A percentile compares a stretch with the other conserved stretches of the same genome.
phyloP scores from a whole-genome alignment of 2,888 invertebrate species.

The Drepanosiphum platanoidis region DNA sequence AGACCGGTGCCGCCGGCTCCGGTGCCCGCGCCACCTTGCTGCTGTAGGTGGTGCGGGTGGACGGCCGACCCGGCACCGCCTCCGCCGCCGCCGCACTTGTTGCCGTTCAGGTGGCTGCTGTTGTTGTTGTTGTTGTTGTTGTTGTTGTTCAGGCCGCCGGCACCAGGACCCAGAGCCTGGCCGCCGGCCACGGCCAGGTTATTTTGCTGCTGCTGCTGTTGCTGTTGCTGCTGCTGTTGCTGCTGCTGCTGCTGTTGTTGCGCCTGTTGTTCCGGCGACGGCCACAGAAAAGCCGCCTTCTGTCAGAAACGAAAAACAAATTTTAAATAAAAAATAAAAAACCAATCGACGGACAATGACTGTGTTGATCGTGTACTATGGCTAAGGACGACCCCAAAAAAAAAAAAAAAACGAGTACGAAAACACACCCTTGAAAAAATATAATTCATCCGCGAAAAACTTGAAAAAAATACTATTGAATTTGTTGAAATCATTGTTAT shows the following conservation, averaged over 20 bases:
- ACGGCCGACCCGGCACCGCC: constrained; percentile 69
- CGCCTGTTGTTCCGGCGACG: constrained; percentile 70
- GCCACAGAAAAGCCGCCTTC: constrained; percentile 71
- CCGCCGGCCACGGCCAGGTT: constrained; percentile 68
- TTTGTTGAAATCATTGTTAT: too few species aligned
- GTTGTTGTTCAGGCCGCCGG: constrained; percentile 64
- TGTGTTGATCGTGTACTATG: too few species aligned
- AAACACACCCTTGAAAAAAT: too few species aligned
- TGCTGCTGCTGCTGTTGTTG: constrained; percentile 65
- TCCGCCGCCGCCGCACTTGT: constrained; percentile 64
- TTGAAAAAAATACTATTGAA: too few species aligned
- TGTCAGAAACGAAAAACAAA: constrained; percentile 66
- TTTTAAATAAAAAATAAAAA: too few species aligned
- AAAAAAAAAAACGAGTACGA: too few species aligned
- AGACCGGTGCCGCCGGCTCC: constrained; percentile 68
- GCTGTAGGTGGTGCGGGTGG: constrained; percentile 60
- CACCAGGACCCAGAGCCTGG: constrained; percentile 65
- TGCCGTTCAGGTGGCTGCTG: constrained; percentile 69
- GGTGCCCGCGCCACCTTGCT: constrained; percentile 70
- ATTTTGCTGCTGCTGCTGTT: constrained; percentile 67
- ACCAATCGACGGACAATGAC: too few species aligned
- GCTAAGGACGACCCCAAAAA: too few species aligned
- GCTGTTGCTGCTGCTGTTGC: constrained; percentile 46
- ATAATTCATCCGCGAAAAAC: too few species aligned
- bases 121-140: constrained; percentile 64